Base-by-base conservation (phyloP, 2,888 invertebrate genomes). In the Julus scanicus region DNA sequence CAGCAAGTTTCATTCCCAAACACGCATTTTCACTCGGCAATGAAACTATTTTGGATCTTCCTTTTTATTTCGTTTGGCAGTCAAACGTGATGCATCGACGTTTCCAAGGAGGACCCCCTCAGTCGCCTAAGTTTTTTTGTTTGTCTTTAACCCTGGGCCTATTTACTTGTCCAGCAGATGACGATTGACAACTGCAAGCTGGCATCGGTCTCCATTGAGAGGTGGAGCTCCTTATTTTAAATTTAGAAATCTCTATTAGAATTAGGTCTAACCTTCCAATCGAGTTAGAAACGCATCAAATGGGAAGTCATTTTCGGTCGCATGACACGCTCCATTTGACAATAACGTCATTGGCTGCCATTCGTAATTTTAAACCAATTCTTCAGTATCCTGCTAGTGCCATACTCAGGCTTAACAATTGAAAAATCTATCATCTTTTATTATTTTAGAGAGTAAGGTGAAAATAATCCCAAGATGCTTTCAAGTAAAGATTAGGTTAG, bases 41-140 rank as follows among this genome's bases (percentile, higher is more conserved):
- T 84, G 84, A 40, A 84, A 84, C 84, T 84, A 84, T 84, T 84
- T 84, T 84, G 39, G 84, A 40, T 84, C 84, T 84, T 11, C 29
- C 71, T 71, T 71, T 29, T 71, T 71, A 71, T 71, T 71, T 71
- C 71, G 71, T 11, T 71, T 71, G 71, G 71, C 84, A 84, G 84
- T 84, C 48, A 84, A 40, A 40, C 20, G 40, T 5, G 20, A 84
- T 44, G 48, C 40, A 48, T 84, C 84, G 84, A 84, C 84, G 39
- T 84, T 40, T 84, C 29, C 71, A 71, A 71, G 71, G 29, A 29
- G 71, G 63, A 13, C 17, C 53, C 53, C 53, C 53, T 53, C 5
- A 53, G 17, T 17, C 53, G 53, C 63, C 63, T 63, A 15, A 17
- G n/a, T 15, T 71, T 29, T 71, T 71, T 20, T 71, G 9, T 29